phyloP scores from a whole-genome alignment of 2,797 vertebrate genomes.

The Carapus acus region DNA sequence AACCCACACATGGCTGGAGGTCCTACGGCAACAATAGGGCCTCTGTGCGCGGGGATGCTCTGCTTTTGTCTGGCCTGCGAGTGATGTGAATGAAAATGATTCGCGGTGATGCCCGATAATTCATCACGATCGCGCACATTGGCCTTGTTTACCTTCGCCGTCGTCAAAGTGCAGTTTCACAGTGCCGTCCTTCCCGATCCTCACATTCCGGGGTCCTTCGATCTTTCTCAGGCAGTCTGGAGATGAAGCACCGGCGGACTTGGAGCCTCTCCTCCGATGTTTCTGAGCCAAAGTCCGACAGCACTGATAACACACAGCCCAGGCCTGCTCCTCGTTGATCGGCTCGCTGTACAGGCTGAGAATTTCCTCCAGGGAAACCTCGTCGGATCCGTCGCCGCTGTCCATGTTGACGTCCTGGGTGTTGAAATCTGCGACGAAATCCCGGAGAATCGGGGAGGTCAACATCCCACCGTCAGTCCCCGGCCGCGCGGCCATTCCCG shows the following conservation, averaged over 20 bases:
- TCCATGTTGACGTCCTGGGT: constrained; percentile 61
- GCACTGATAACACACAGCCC: constrained; percentile 95
- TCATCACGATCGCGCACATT: background rate
- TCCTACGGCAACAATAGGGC: constrained; percentile 56
- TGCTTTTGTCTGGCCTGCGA: constrained; percentile 28
- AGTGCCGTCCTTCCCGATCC: constrained; percentile 81
- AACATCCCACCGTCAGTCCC: constrained; percentile 64
- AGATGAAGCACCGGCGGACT: constrained; percentile 46
- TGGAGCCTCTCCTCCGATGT: constrained; percentile 55
- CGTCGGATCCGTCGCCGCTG: constrained; percentile 64
- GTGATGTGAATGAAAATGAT: constrained; percentile 16
- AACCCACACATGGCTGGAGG: constrained; percentile 58
- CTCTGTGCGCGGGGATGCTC: constrained; percentile 38
- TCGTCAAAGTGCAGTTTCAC: constrained; percentile 63
- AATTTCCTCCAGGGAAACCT: constrained; percentile 85
- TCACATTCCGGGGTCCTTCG: constrained; percentile 76
- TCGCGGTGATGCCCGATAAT: constrained; percentile 1
- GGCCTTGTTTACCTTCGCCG: constrained; percentile 61
- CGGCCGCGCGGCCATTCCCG: constrained; percentile 68
- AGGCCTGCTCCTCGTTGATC: constrained; percentile 97
- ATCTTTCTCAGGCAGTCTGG: constrained; percentile 52
- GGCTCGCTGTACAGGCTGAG: constrained; percentile 88
- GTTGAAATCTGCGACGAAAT: constrained; percentile 48
- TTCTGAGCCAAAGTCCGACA: constrained; percentile 74
- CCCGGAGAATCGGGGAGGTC: constrained; percentile 56